Evolutionary conservation across 1,140 invertebrate species (phyloP), one percentile per base, ranked within the genome.

Genomic region (Aphis gossypii): DNA sequence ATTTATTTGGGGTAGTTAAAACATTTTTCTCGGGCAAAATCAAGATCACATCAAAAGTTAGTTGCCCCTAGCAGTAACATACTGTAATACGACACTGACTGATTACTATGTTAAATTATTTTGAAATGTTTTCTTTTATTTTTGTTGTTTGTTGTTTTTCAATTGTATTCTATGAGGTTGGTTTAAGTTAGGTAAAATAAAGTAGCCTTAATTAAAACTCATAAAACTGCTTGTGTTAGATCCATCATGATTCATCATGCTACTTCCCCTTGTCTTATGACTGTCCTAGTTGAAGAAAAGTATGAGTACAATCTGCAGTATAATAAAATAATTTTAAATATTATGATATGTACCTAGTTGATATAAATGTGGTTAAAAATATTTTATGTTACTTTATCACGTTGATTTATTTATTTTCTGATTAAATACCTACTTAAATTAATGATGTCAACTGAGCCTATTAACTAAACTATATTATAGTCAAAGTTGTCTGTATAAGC

Each of bases 221-320:
- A 5, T 76, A n/a, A 76, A 76, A 76, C 14, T 76, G n/a, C 60
- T 76, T 76, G 60, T 76, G n/a, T n/a, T 30, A n/a, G 41, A 87
- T 87, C 30, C 44, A 87, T 87, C 84, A 87, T 76, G n/a, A 76
- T 76, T 76, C 60, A 76, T 76, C 60, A 76, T 76, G 18, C n/a
- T 14, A 18, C 5, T 76, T n/a, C 30, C 14, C 1, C 9, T n/a
- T 20, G 14, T 4, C 4, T n/a, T 76, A 18, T 86, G 84, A 86
- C 5, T 86, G 30, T 48, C 23, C 38, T 84, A 44, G 41, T 84
- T 84, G 8, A 84, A 84, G 41, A 30, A 8, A 8, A 84, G 2
- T 41, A 84, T 44, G 9, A 8, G 41, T 41, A 25, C 7, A 23
- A 83, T 83, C 56, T 25, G 25, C 0, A 11, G 60, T 68, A 68